Conservation (phyloP, 2,888 invertebrate genomes). For the Apamea epomidion region DNA sequence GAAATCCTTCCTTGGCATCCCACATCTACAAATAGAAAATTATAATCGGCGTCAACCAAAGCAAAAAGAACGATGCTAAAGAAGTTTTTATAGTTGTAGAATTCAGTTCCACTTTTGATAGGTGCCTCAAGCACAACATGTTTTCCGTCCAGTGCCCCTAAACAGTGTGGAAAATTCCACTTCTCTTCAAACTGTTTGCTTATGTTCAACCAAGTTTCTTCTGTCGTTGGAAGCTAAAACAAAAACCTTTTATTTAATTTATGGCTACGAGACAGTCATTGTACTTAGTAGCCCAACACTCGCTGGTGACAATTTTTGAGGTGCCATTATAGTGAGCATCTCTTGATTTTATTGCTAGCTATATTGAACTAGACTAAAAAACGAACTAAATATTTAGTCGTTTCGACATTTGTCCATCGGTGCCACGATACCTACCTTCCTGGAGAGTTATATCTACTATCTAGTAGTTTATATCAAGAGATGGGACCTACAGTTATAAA, state of each 20-base stretch:
- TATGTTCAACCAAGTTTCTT: constrained; percentile 37
- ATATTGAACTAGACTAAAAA: too few relatives aligned
- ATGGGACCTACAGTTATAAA: constrained; percentile 11
- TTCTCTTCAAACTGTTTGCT: constrained; percentile 44
- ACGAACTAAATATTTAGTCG: too few relatives aligned
- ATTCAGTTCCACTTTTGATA: constrained; percentile 49
- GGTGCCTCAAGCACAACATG: too few relatives aligned
- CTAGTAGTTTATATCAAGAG: constrained; percentile 4
- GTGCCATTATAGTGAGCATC: too few relatives aligned
- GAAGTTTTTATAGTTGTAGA: constrained; percentile 46
- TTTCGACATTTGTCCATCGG: too few relatives aligned
- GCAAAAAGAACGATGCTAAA: constrained; percentile 54
- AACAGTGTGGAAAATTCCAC: constrained; percentile 53
- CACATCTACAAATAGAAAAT: constrained; percentile 44
- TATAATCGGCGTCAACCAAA: constrained; percentile 50
- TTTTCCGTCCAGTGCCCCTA: constrained; percentile 33
- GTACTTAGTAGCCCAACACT: too few relatives aligned
- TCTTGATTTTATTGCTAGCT: too few relatives aligned
- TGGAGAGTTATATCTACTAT: neutral
- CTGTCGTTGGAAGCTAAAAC: constrained; percentile 34
- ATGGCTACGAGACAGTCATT: too few relatives aligned
- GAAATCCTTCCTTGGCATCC: constrained; percentile 40
- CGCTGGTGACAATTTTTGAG: too few relatives aligned
- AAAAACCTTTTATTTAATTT: neutral
- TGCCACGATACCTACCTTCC: too few relatives aligned